phyloP scores from a whole-genome alignment of 2,113 vertebrate genomes.

The Cichladusa arquata region DNA sequence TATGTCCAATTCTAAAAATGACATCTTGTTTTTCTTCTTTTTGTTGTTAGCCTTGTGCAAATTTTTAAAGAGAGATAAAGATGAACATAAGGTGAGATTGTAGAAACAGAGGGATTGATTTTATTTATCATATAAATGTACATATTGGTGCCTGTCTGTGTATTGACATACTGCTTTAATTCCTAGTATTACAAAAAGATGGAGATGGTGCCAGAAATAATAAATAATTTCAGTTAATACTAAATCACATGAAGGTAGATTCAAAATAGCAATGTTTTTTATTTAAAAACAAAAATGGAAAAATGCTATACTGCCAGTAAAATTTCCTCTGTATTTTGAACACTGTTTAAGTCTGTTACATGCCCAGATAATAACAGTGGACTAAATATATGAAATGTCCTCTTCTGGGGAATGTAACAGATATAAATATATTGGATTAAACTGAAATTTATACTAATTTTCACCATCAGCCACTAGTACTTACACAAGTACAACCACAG shows the following conservation, averaged over 20 bases:
- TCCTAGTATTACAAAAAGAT: background rate
- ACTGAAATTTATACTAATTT: background rate
- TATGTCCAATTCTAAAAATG: background rate
- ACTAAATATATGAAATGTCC: background rate
- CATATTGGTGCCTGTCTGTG: background rate
- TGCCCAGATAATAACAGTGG: background rate
- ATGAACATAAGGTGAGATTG: background rate
- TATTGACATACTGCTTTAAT: background rate
- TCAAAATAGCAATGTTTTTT: background rate
- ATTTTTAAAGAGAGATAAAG: background rate
- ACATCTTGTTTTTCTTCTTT: background rate
- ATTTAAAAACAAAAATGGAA: background rate
- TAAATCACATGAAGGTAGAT: background rate
- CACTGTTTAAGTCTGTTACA: background rate
- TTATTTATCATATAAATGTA: background rate
- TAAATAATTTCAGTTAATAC: background rate
- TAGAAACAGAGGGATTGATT: background rate
- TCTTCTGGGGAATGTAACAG: background rate
- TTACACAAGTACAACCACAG: background rate
- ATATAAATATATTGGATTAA: background rate
- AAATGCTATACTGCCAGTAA: background rate
- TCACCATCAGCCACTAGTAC: background rate
- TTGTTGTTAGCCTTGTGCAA: background rate
- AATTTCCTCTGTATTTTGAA: background rate
- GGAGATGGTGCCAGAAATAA: background rate